phyloP scores from a whole-genome alignment of 2,113 vertebrate genomes.

The Pandion haliaetus region DNA sequence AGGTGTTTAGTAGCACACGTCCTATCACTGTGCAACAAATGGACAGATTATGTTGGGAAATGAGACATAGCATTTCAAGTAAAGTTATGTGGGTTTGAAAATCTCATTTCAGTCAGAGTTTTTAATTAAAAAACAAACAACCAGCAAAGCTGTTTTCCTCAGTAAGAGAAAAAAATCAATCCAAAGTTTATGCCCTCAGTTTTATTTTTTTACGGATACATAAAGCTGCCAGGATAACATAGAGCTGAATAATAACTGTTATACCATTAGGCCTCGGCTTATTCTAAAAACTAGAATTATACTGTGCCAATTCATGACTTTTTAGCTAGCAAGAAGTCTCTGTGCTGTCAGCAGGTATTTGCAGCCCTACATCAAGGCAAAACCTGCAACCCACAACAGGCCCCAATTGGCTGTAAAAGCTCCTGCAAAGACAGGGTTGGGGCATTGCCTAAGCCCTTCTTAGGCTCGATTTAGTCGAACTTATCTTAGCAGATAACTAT shows the following conservation, averaged over 20 bases:
- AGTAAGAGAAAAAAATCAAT: background rate
- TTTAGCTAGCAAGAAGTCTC: background rate
- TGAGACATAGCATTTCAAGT: background rate
- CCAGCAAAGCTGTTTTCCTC: background rate
- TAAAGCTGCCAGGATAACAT: background rate
- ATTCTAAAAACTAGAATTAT: background rate
- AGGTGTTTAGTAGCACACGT: background rate
- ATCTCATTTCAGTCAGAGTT: background rate
- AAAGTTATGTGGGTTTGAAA: background rate
- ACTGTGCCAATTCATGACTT: background rate
- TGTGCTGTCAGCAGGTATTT: background rate
- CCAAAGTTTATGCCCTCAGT: background rate
- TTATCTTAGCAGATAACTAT: background rate
- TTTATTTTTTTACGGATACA: background rate
- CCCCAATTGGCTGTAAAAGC: background rate
- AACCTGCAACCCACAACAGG: background rate
- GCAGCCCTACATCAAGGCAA: background rate
- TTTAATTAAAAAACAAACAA: slow-evolving; percentile 35
- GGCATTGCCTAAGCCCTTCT: background rate
- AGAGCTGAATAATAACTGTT: background rate
- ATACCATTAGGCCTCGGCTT: background rate
- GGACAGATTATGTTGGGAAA: background rate
- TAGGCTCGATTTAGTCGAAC: background rate
- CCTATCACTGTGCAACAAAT: background rate
- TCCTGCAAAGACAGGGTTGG: background rate